A percentile compares a stretch with the other conserved stretches of the same genome.
Evolutionary conservation across 2,113 vertebrate genomes (phyloP).

Genomic region (Sporophila hypoxantha): DNA sequence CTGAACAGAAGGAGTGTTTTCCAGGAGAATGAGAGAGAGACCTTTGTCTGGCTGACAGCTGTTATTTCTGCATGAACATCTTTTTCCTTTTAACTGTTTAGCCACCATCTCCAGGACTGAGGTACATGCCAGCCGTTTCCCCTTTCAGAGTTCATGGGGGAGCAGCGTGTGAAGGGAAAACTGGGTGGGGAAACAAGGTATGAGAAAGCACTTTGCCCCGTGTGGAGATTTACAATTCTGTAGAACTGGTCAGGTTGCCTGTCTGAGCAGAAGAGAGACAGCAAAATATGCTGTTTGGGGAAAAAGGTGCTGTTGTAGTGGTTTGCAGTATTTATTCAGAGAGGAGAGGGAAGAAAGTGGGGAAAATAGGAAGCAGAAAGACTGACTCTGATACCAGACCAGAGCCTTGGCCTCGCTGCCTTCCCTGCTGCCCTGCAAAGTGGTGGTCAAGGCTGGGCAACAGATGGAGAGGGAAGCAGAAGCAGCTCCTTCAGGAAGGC

Average conservation of each 20-base stretch:
- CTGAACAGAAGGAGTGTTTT: background rate
- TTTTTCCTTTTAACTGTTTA: conserved; percentile 32
- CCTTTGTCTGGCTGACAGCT: conserved; percentile 15
- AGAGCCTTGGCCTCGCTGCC: background rate
- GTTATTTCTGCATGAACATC: background rate
- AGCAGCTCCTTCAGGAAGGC: background rate
- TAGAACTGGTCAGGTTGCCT: background rate
- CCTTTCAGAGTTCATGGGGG: background rate
- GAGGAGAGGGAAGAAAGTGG: background rate
- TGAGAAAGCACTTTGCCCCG: background rate
- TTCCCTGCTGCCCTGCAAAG: background rate
- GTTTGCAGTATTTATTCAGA: background rate
- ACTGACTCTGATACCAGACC: background rate
- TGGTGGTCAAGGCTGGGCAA: background rate
- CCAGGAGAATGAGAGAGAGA: background rate
- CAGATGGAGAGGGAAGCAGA: conserved; percentile 12
- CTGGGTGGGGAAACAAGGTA: background rate
- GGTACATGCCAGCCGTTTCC: background rate
- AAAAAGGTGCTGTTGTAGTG: background rate
- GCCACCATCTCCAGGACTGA: background rate
- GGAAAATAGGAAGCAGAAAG: background rate
- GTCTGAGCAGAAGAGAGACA: background rate
- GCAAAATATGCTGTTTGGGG: background rate
- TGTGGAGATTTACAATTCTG: background rate
- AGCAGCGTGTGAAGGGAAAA: background rate